Conservation (phyloP, 2,797 vertebrate genomes). For the Poeciliopsis gracilis region DNA sequence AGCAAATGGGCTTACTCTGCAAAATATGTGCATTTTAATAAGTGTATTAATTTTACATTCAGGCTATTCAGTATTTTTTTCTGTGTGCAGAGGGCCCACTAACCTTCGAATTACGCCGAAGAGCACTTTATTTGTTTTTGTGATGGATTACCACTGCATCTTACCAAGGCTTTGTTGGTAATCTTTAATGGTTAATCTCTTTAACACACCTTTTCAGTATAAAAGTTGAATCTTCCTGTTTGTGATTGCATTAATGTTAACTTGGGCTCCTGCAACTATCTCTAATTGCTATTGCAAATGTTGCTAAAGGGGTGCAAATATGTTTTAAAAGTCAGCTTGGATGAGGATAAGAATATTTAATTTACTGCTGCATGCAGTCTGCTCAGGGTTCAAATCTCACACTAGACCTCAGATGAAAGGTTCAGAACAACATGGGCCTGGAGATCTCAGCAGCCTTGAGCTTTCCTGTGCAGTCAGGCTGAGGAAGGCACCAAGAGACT, state of each 20-base stretch:
- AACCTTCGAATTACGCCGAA: conserved; percentile 45
- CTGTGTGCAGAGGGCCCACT: conserved; percentile 8
- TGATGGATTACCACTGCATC: conserved; percentile 61
- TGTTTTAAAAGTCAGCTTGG: conserved; percentile 6
- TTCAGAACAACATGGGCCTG: conserved; percentile 58
- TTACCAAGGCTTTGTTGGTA: conserved; percentile 30
- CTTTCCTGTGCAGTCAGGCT: conserved; percentile 64
- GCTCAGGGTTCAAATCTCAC: conserved; percentile 47
- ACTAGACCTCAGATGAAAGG: conserved; percentile 67
- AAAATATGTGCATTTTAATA: conserved; percentile 61
- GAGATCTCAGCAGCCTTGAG: conserved; percentile 63
- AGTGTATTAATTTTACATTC: conserved; percentile 59
- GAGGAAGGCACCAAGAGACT: conserved; percentile 56
- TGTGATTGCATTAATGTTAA: conserved; percentile 15
- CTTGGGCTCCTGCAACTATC: conserved; percentile 11
- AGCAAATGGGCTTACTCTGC: conserved; percentile 56
- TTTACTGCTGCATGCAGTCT: conserved; percentile 35
- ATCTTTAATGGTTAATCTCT: conserved; percentile 21
- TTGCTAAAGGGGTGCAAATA: conserved; percentile 5
- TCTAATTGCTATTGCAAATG: conserved; percentile 21
- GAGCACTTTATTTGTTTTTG: conserved; percentile 54
- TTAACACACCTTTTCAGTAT: conserved; percentile 17
- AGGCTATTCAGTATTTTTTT: conserved; percentile 45
- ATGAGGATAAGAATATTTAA: conserved; percentile 22
- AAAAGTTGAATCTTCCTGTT: conserved; percentile 14